Evolutionary conservation across 2,797 vertebrate species (phyloP), one percentile per base, ranked within the genome.

Genomic region (Galago senegalensis): DNA sequence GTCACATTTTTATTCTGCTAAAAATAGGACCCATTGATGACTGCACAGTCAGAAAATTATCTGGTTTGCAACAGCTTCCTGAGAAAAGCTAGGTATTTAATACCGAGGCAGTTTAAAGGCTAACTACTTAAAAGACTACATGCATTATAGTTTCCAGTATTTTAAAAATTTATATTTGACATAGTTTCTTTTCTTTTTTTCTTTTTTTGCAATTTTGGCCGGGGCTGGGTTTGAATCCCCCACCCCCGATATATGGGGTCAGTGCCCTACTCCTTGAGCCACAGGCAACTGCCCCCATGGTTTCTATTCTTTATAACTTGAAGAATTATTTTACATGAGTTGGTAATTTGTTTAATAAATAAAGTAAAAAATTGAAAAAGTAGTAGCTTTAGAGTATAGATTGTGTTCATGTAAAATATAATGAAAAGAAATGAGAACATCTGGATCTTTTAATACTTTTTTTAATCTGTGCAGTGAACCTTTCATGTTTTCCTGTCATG

Each of bases 241-340:
- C 40, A 43, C 40, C 40, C 40, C 40, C 7, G 40, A 43, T 43
- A 43, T 43, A 43, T 43, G 40, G 40, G 40, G 40, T 7, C 40
- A 6, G 40, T 43, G 40, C 40, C 40, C 40, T 43, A 43, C 40
- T 43, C 40, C 40, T 6, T 43, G 40, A 43, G 40, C 40, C 40
- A 43, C 40, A 43, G 40, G 7, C 5, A 6, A 6, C 40, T 43
- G 40, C 40, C 40, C 40, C 40, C 40, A 43, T 79, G 92, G 21
- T 86, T 95, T 95, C 34, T 91, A 40, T 20, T 93, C 53, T 31
- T 86, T 72, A 56, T 93, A 31, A 73, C 23, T 83, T 96, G 37
- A 25, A 49, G 75, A 23, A 49, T 87, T 87, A 87, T 63, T 82
- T 96, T 92, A 67, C 17, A 60, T 85, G 17, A 69, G 67, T 82